These are phyloP conservation scores for Mantis religiosa DNA, from an alignment of 2,888 invertebrate genomes.

Conservation along the genomic window DNA sequence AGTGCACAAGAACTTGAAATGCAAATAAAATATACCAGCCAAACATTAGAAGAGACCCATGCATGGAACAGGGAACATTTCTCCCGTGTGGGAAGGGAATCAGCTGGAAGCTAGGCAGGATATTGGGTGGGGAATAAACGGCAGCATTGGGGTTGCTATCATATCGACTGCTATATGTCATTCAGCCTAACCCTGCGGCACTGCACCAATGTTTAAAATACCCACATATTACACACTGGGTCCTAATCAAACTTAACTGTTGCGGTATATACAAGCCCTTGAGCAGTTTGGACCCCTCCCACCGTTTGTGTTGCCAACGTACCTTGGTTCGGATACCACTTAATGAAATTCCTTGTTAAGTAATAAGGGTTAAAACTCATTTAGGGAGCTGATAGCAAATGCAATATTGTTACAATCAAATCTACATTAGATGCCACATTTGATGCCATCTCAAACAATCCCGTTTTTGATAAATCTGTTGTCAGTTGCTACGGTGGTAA, in stretches of 20 bases:
- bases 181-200: neutral
- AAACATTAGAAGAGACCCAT: neutral
- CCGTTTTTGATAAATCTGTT: too few species aligned
- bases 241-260: neutral
- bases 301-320: too few species aligned
- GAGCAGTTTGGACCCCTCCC: too few species aligned
- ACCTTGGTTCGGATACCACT: too few species aligned
- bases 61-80: neutral
- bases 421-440: too few species aligned
- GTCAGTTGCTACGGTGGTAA: too few species aligned
- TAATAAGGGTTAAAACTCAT: too few species aligned
- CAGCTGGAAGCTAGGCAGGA: neutral
- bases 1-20: too few species aligned
- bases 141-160: neutral
- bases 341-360: too few species aligned
- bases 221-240: neutral
- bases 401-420: too few species aligned
- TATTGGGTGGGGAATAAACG: neutral
- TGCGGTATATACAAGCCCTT: neutral
- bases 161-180: neutral
- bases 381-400: too few species aligned
- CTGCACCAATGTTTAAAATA: neutral
- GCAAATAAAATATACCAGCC: neutral
- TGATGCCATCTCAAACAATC: too few species aligned
- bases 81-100: neutral